Conservation (phyloP, 2,888 invertebrate species). For the Anarsia innoxiella region DNA sequence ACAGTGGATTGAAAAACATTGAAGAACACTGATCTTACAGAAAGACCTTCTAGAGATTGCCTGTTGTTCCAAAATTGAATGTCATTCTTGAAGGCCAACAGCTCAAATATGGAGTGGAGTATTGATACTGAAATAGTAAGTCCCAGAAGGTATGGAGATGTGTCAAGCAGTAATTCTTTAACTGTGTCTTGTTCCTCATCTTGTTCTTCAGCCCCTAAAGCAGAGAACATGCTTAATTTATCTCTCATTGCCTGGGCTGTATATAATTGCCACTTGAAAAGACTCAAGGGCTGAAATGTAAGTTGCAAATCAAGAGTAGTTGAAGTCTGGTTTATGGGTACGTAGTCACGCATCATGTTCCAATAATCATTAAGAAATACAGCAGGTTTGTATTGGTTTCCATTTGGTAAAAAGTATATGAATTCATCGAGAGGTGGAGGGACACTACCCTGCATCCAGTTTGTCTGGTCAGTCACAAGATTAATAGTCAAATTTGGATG, state of each 20-base stretch:
- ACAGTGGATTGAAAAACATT: constrained; percentile 98
- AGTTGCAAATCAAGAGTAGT: constrained; percentile 81
- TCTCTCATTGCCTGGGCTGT: constrained; percentile 96
- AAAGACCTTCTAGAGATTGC: constrained; percentile 96
- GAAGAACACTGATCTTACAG: constrained; percentile 98
- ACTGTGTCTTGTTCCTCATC: constrained; percentile 92
- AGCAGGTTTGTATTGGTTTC: constrained; percentile 93
- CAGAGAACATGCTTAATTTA: constrained; percentile 84
- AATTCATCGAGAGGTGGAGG: constrained; percentile 95
- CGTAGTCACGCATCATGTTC: constrained; percentile 97
- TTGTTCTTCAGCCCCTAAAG: constrained; percentile 82
- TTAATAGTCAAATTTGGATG: constrained; percentile 98
- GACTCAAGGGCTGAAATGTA: constrained; percentile 91
- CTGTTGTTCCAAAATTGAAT: constrained; percentile 99
- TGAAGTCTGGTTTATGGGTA: constrained; percentile 90
- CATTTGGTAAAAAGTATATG: constrained; percentile 90
- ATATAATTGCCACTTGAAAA: constrained; percentile 99
- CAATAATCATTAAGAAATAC: constrained; percentile 98
- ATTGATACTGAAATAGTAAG: constrained; percentile 94
- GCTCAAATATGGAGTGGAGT: constrained; percentile 97
- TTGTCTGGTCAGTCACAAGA: constrained; percentile 95
- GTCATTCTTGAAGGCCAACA: constrained; percentile 99
- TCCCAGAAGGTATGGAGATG: constrained; percentile 95
- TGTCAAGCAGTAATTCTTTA: constrained; percentile 96
- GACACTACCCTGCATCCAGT: constrained; percentile 93